These are phyloP conservation scores for Thamnophis elegans DNA, from an alignment of 2,797 vertebrate species.

Conservation along the genomic window DNA sequence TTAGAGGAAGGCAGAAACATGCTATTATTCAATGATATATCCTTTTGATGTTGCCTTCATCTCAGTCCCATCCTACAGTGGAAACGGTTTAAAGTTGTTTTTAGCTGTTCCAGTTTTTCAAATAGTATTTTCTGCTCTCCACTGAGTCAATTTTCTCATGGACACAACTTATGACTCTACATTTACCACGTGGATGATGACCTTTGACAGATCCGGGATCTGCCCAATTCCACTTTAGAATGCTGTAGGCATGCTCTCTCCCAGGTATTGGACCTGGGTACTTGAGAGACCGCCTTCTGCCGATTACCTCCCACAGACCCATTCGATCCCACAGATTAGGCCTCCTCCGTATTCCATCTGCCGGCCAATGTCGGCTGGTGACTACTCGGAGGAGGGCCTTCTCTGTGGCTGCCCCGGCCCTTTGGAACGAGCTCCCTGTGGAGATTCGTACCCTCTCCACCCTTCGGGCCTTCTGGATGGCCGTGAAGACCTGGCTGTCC, in stretches of 20 bases:
- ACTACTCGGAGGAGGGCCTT: no score
- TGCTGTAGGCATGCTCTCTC: neutral
- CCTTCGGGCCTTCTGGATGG: no score
- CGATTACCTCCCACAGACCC: no score
- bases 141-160: neutral
- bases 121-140: neutral
- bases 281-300: no score
- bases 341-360: no score
- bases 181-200: neutral
- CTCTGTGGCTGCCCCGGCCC: no score
- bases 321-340: no score
- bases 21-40: neutral
- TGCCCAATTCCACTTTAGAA: neutral
- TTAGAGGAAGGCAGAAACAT: neutral
- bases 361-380: no score
- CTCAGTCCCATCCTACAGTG: neutral
- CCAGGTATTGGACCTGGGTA: no score
- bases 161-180: neutral
- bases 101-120: neutral
- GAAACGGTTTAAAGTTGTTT: neutral
- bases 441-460: no score
- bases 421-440: no score
- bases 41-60: neutral
- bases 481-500: no score
- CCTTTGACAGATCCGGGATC: neutral